phyloP scores from a whole-genome alignment of 2,888 invertebrate species.

The Lasioglossum figueresi region DNA sequence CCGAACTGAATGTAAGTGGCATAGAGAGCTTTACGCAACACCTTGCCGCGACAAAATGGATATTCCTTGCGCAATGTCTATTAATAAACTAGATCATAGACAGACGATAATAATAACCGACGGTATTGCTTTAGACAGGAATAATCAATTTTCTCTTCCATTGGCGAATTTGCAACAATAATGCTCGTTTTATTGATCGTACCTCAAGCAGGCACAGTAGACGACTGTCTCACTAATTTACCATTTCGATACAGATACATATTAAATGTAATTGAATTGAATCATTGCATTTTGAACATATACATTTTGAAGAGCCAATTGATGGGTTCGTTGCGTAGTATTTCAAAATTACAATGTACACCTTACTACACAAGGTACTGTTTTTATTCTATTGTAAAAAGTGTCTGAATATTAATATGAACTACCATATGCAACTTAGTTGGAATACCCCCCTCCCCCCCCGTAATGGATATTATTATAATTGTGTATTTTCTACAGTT shows the following conservation, averaged over 20 bases:
- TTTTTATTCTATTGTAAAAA: no score
- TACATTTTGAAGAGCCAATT: neutral
- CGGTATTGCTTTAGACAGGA: slow-evolving; percentile 16
- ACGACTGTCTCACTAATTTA: neutral
- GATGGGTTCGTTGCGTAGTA: no score
- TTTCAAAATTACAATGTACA: no score
- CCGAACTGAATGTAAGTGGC: slow-evolving; percentile 63
- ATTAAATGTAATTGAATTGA: neutral
- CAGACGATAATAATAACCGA: slow-evolving; percentile 36
- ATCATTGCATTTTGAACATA: neutral
- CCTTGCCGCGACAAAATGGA: slow-evolving; percentile 62
- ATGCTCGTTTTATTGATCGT: neutral
- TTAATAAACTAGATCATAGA: slow-evolving; percentile 66
- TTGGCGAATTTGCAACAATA: slow-evolving; percentile 46
- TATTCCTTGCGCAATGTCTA: slow-evolving; percentile 68
- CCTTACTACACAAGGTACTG: no score
- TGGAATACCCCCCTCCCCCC: no score
- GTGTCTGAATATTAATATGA: no score
- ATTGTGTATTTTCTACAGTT: no score
- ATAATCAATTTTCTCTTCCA: slow-evolving; percentile 34
- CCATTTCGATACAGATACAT: no score
- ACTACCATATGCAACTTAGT: no score
- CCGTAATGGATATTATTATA: no score
- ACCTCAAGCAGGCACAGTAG: neutral
- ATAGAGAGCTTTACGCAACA: slow-evolving; percentile 68